phyloP scores from a whole-genome alignment of 1,140 invertebrate genomes.

The Caenorhabditis inopinata region DNA sequence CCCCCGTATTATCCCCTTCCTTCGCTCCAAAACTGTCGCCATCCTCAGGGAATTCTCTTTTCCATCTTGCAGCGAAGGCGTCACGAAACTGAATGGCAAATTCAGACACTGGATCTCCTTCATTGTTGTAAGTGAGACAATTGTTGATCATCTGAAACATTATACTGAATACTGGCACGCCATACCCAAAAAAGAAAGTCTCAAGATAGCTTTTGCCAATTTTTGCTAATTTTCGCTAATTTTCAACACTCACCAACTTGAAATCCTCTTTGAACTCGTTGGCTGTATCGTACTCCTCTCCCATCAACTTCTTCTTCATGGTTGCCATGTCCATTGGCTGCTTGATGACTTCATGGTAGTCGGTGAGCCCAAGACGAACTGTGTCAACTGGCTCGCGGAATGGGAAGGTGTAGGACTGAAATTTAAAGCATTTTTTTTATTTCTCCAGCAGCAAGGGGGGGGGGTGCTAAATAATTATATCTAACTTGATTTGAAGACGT shows the following conservation, averaged over 20 bases:
- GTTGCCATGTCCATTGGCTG: slow-evolving; percentile 6
- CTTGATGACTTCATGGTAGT: neutral
- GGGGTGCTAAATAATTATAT: no score
- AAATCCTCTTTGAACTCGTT: neutral
- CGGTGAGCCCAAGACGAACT: neutral
- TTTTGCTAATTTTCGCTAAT: neutral
- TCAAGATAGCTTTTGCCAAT: no score
- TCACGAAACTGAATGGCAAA: neutral
- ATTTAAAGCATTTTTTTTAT: neutral
- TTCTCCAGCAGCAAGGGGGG: no score
- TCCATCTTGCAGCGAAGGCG: neutral
- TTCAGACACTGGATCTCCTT: neutral
- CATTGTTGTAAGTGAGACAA: slow-evolving; percentile 1
- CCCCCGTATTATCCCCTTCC: neutral
- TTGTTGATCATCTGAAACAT: neutral
- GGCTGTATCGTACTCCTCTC: neutral
- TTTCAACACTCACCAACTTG: neutral
- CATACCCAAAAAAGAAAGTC: no score
- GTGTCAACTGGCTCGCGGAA: neutral
- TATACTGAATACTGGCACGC: no score
- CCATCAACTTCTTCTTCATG: neutral
- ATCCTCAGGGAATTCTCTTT: neutral
- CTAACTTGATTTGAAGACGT: no score
- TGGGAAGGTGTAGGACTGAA: neutral
- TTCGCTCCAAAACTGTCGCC: neutral